phyloP scores from a whole-genome alignment of 1,140 invertebrate species.

The Drosophila eugracilis region DNA sequence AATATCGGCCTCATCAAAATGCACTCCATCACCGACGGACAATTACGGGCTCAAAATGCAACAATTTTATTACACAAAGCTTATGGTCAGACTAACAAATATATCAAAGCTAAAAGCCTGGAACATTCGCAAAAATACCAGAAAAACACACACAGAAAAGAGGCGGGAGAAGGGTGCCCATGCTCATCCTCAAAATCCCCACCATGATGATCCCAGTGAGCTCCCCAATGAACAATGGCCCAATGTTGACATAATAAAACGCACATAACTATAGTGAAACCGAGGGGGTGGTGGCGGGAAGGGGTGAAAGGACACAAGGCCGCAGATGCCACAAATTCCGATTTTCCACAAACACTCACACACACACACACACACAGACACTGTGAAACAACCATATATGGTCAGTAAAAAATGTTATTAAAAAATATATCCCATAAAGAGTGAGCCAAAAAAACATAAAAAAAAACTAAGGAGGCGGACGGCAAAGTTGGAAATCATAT shows the following conservation, averaged over 20 bases:
- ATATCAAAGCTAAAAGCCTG: slow-evolving; percentile 77
- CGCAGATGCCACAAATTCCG: slow-evolving; percentile 79
- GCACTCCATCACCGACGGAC: slow-evolving; percentile 44
- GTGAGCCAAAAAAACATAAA: slow-evolving; percentile 5
- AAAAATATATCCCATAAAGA: slow-evolving; percentile 65
- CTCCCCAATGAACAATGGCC: slow-evolving; percentile 66
- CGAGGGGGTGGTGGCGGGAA: too few relatives aligned
- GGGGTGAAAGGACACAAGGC: slow-evolving; percentile 59
- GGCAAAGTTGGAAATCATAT: slow-evolving; percentile 72
- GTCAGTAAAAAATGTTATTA: slow-evolving; percentile 67
- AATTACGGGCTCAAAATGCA: slow-evolving; percentile 60
- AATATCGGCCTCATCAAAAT: slow-evolving; percentile 32
- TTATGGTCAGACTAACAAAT: slow-evolving; percentile 75
- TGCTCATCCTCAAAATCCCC: slow-evolving; percentile 42
- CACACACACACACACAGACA: slow-evolving; percentile 42
- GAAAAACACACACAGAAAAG: slow-evolving; percentile 30
- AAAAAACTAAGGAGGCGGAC: not conserved
- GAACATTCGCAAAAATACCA: slow-evolving; percentile 51
- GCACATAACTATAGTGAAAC: slow-evolving; percentile 69
- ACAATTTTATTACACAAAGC: slow-evolving; percentile 71
- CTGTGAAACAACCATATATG: slow-evolving; percentile 37
- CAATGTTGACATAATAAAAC: slow-evolving; percentile 81
- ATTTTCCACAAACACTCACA: slow-evolving; percentile 53
- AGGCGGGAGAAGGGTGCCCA: slow-evolving; percentile 3
- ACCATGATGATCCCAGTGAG: slow-evolving; percentile 47